Evolutionary conservation across 2,113 vertebrate genomes (phyloP), one percentile per base, ranked within the genome.

Genomic region (Brevimyrus niger): DNA sequence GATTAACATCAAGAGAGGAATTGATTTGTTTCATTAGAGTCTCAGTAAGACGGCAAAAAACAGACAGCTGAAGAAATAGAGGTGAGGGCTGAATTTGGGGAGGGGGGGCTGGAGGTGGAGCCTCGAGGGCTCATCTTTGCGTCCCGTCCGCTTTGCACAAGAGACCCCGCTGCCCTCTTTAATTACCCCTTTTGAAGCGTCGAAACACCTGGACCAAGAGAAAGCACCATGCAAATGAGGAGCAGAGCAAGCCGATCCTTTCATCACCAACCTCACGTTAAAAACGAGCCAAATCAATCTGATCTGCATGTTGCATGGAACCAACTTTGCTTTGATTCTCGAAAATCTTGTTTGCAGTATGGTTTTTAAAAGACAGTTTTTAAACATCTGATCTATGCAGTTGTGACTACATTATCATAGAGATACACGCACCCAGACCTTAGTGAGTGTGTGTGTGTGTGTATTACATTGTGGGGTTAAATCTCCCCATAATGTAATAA

Each of bases 191-290:
- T 91, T 91, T 93, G 91, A 91, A 91, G 90, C 61, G 83, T 76
- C 82, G 35, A 83, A 80, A 91, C 92, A 92, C 92, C 92, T 93
- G 91, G 92, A 89, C 88, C 85, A 90, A 87, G 90, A 92, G 88
- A 91, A 91, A 91, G 90, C 51, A 38, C 82, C 90, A 91, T 91
- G 90, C 90, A 91, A 91, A 92, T 91, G 83, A 89, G 89, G 65
- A 87, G 48, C 51, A 27, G 23, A 69, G 86, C 87, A 87, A 91
- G 89, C 87, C 73, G 88, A 84, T 69, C 87, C 92, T 93, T 91
- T 93, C 90, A 92, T 93, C 92, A 91, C 73, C 89, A 88, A 38
- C 8, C 42, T 87, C 90, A 86, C 88, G 88, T 90, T 90, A 89
- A 90, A 90, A 86, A 91, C 73, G 55, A 76, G 84, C 90, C 87